These are phyloP conservation scores for Lamellibrachia columna DNA, from an alignment of 2,888 invertebrate genomes.

Conservation along the genomic window DNA sequence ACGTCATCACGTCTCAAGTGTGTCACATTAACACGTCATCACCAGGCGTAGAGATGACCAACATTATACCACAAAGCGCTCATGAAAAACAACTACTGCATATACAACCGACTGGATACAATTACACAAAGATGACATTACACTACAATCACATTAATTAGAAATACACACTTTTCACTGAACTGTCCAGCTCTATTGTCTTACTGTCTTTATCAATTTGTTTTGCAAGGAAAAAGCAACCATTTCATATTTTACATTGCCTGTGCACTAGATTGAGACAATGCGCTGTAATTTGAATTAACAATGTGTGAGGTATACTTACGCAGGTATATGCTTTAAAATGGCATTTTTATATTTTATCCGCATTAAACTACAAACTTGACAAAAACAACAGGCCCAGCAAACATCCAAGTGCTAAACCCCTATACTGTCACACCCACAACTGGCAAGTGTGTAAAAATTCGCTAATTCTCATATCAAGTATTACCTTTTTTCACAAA, in stretches of 20 bases:
- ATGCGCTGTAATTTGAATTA: no score
- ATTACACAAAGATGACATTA: background rate
- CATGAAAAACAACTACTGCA: background rate
- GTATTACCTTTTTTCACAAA: slow-evolving; percentile 69
- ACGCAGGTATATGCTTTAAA: no score
- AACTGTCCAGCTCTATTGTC: background rate
- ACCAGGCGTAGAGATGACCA: background rate
- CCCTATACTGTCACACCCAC: no score
- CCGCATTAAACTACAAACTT: no score
- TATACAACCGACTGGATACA: background rate
- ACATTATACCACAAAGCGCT: background rate
- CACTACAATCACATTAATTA: background rate
- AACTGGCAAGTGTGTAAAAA: no score
- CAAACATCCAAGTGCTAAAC: no score
- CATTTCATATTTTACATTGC: background rate
- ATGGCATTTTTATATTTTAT: no score
- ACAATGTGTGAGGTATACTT: no score
- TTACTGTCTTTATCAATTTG: background rate
- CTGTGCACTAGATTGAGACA: no score
- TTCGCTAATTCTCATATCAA: background rate
- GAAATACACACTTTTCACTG: background rate
- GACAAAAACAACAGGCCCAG: no score
- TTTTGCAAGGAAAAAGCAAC: background rate
- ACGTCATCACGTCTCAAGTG: background rate
- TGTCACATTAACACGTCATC: background rate